A percentile compares a stretch with the other conserved stretches of the same genome.
phyloP scores from a whole-genome alignment of 2,113 vertebrate genomes.

The Protomyctophum bolini region DNA sequence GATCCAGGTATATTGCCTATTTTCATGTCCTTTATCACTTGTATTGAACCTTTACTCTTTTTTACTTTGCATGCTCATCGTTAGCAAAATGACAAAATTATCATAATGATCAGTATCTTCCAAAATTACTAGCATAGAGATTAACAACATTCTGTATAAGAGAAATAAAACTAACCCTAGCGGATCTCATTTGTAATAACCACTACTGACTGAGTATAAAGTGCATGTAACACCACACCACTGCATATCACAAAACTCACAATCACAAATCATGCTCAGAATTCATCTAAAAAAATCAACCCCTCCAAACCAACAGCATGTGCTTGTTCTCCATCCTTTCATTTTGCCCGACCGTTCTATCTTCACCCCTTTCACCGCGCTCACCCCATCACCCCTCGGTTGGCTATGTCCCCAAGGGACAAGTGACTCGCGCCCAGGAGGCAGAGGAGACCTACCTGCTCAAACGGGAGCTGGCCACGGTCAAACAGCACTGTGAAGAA shows the following conservation, averaged over 20 bases:
- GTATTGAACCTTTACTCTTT: conserved; percentile 29
- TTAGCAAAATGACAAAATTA: conserved; percentile 30
- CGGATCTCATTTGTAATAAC: conserved; percentile 14
- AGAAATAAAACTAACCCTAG: conserved; percentile 3
- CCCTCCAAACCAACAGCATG: conserved; percentile 57
- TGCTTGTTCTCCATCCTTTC: conserved; percentile 34
- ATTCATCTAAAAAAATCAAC: conserved; percentile 27
- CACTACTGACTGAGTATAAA: conserved; percentile 8
- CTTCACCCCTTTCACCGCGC: conserved; percentile 34
- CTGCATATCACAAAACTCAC: conserved; percentile 20
- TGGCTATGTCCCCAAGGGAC: conserved; percentile 97
- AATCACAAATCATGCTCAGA: conserved; percentile 16
- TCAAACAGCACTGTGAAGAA: conserved; percentile 97
- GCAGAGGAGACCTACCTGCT: conserved; percentile 99
- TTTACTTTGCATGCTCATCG: conserved; percentile 66
- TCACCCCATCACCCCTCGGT: conserved; percentile 63
- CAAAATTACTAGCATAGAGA: not conserved
- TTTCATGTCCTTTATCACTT: conserved; percentile 47
- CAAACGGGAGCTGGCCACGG: conserved; percentile 98
- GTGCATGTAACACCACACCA: conserved; percentile 60
- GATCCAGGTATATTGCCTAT: conserved; percentile 95
- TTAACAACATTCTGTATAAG: not conserved
- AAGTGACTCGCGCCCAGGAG: conserved; percentile 99
- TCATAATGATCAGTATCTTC: not conserved
- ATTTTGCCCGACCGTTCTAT: conserved; percentile 22